phyloP scores from a whole-genome alignment of 2,113 vertebrate genomes.

The Sisor rabdophorus region DNA sequence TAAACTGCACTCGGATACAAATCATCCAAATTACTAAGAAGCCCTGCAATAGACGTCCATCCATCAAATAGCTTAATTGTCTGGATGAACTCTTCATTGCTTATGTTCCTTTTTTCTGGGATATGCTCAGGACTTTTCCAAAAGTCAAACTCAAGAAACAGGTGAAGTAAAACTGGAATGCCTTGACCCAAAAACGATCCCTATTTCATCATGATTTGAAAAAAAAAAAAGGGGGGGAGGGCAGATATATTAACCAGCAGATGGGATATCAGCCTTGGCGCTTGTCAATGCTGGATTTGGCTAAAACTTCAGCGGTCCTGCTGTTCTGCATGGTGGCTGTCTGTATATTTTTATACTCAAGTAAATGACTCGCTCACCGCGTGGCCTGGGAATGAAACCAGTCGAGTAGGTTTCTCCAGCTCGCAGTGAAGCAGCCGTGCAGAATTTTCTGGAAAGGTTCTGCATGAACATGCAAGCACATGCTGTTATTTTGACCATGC shows the following conservation, averaged over 20 bases:
- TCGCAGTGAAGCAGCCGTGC: slow-evolving; percentile 1
- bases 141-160: background rate
- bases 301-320: background rate
- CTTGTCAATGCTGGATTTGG: slow-evolving; percentile 26
- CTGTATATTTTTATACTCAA: slow-evolving; percentile 40
- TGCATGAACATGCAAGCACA: background rate
- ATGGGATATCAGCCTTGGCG: slow-evolving; percentile 17
- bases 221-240: background rate
- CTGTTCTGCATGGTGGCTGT: slow-evolving; percentile 30
- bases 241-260: slow-evolving; percentile 4
- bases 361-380: slow-evolving; percentile 24
- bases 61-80: background rate
- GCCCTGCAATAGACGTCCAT: background rate
- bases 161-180: slow-evolving; percentile 2
- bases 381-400: slow-evolving; percentile 30
- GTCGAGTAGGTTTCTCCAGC: slow-evolving; percentile 5
- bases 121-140: background rate
- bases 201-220: background rate
- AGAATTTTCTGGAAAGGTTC: background rate
- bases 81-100: no score
- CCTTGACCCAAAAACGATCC: background rate
- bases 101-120: no score
- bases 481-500: slow-evolving; percentile 5
- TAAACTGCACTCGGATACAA: background rate
- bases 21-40: background rate